Base-by-base conservation (phyloP, 2,888 invertebrate genomes). In the Tricholauxania praeusta region DNA sequence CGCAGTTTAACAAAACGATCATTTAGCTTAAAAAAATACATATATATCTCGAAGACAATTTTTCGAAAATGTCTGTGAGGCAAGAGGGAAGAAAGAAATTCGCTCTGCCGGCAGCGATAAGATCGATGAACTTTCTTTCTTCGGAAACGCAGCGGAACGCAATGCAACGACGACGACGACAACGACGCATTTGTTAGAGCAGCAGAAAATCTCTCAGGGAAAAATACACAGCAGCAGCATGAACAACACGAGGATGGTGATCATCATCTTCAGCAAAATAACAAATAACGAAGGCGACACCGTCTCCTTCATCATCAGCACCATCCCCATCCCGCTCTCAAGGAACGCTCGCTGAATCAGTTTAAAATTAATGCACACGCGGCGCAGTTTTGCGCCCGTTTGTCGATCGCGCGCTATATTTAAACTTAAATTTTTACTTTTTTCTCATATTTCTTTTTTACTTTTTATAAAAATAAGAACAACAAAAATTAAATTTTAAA, bases 81-180 rank as follows among this genome's bases (percentile, higher is more conserved):
- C 53, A 51, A 51, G 39, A 10, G 39, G 39, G 49, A 15, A 51
- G 39, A 17, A 47, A 17, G 17, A 39, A 59, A 60, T 32, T 39
- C 12, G 51, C 39, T 39, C 39, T 51, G 39, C 51, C 14, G 75
- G 55, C 39, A 63, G 65, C 60, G 74, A 75, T 74, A 74, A 77
- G 77, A 77, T 75, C 77, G 75, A 75, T 75, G 77, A 77, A 77
- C 77, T 77, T 74, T 77, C 77, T 74, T 76, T 75, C 73, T 73
- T 74, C 22, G 69, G 17, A 63, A 47, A 53, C 70, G 12, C 28
- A 51, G 39, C 53, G 52, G 19, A 52, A 47, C 53, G 63, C 62
- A 52, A 22, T 15, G 39, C 53, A 12, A 32, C 51, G 47, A 53
- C 19, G 12, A 53, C n/a, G 53, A 53, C n/a, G 12, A 19, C 19